Percentiles rank a stretch among this genome's conserved stretches.
Conservation (phyloP, 2,113 vertebrate species). For the Silurus asotus region DNA sequence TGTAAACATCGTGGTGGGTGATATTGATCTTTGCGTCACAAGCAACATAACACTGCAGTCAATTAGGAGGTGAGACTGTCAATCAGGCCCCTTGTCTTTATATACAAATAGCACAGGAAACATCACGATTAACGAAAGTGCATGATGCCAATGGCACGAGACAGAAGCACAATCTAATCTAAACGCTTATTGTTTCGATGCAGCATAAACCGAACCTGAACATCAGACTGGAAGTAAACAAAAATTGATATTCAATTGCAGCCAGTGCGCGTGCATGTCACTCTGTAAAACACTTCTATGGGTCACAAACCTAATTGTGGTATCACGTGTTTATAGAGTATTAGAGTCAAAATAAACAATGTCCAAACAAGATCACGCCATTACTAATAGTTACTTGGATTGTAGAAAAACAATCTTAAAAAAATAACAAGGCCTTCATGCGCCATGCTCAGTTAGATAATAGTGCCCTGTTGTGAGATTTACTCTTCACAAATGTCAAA, state of each 20-base stretch:
- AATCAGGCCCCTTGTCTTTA: neutral
- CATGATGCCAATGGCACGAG: neutral
- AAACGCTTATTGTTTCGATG: neutral
- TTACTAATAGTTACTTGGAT: neutral
- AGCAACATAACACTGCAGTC: slow-evolving; percentile 1
- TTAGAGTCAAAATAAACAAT: neutral
- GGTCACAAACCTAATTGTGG: neutral
- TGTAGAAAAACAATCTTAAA: neutral
- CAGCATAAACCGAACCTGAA: neutral
- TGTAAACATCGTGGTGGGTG: neutral
- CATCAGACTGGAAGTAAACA: neutral
- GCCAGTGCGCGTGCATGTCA: neutral
- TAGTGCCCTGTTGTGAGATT: neutral
- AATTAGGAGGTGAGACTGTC: slow-evolving; percentile 9
- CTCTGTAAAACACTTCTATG: neutral
- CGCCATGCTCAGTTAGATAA: neutral
- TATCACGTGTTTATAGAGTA: slow-evolving; percentile 19
- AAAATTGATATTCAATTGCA: neutral
- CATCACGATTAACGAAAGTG: neutral
- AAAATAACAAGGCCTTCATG: neutral
- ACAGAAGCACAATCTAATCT: neutral
- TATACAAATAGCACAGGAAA: neutral
- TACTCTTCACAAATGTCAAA: neutral
- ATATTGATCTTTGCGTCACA: slow-evolving; percentile 20
- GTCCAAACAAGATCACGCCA: neutral